Conservation (phyloP, 2,797 vertebrate genomes). For the Galaxias olidus region DNA sequence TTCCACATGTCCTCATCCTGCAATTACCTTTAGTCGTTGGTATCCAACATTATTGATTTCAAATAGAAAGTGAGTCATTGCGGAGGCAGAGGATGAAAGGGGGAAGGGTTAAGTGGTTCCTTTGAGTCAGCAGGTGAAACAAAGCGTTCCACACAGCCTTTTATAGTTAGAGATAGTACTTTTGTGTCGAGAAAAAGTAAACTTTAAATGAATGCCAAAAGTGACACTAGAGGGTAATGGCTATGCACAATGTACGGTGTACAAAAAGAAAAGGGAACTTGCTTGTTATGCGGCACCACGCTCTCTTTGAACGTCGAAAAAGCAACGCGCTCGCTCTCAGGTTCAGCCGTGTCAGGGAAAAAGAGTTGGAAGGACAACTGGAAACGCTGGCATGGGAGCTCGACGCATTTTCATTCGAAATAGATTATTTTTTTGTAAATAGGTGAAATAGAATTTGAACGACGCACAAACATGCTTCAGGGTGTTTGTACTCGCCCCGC, state of each 20-base stretch:
- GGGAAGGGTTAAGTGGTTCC: slow-evolving; percentile 70
- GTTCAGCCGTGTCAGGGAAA: slow-evolving; percentile 14
- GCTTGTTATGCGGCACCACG: slow-evolving; percentile 37
- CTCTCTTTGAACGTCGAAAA: slow-evolving; percentile 11
- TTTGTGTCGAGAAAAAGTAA: slow-evolving; percentile 67
- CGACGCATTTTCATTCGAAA: no score
- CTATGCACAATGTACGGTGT: slow-evolving; percentile 51
- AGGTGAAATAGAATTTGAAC: no score
- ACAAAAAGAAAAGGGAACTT: slow-evolving; percentile 44
- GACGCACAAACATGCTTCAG: no score
- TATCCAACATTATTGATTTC: slow-evolving; percentile 68
- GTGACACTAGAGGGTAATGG: slow-evolving; percentile 69
- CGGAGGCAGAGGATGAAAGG: slow-evolving; percentile 58
- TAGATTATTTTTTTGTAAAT: no score
- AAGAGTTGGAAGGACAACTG: no score
- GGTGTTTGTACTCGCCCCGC: no score
- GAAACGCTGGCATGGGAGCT: no score
- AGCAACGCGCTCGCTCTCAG: slow-evolving; percentile 25
- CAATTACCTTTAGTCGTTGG: slow-evolving; percentile 47
- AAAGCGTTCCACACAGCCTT: slow-evolving; percentile 66
- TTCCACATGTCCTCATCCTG: slow-evolving; percentile 44
- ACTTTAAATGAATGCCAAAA: slow-evolving; percentile 71
- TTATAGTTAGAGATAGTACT: slow-evolving; percentile 63
- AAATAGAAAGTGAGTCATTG: slow-evolving; percentile 70
- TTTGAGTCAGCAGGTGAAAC: slow-evolving; percentile 75